Evolutionary conservation across 1,140 invertebrate genomes (phyloP).

Genomic region (Tetraneura akinire): DNA sequence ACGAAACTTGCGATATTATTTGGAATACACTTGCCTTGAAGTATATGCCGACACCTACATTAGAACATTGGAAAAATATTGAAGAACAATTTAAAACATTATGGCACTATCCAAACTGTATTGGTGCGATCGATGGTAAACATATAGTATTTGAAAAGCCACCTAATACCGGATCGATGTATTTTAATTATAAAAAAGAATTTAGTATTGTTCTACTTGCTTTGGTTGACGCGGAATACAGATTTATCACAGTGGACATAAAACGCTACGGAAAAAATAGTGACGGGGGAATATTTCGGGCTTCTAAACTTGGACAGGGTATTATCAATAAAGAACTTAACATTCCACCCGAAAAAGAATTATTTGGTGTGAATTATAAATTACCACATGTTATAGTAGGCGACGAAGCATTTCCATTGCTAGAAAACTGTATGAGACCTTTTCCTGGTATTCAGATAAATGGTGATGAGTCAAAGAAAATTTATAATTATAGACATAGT

Average conservation of each 20-base stretch:
- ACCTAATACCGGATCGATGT: slow-evolving; percentile 57
- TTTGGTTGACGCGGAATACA: slow-evolving; percentile 25
- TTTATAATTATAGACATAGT: no score
- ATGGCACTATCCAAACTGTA: slow-evolving; percentile 59
- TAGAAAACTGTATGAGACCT: no score
- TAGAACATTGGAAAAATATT: neutral
- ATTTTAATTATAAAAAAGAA: slow-evolving; percentile 60
- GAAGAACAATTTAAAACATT: neutral
- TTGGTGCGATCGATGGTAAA: no score
- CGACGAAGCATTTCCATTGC: no score
- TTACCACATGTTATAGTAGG: no score
- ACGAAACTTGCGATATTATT: no score
- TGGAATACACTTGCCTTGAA: no score
- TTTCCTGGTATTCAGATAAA: no score
- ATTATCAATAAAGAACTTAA: no score
- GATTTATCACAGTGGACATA: slow-evolving; percentile 20
- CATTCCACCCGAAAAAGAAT: no score
- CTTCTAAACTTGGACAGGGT: slow-evolving; percentile 19
- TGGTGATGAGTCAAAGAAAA: no score
- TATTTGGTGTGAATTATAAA: slow-evolving; percentile 50
- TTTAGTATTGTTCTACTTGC: slow-evolving; percentile 60
- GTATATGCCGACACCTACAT: slow-evolving; percentile 53
- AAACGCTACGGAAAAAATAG: neutral
- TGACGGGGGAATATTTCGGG: slow-evolving; percentile 29
- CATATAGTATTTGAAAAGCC: slow-evolving; percentile 56